Percentiles rank a stretch among this genome's conserved stretches.
Evolutionary conservation across 2,888 invertebrate species (phyloP).

Genomic region (Chalcosyrphus nemorum): DNA sequence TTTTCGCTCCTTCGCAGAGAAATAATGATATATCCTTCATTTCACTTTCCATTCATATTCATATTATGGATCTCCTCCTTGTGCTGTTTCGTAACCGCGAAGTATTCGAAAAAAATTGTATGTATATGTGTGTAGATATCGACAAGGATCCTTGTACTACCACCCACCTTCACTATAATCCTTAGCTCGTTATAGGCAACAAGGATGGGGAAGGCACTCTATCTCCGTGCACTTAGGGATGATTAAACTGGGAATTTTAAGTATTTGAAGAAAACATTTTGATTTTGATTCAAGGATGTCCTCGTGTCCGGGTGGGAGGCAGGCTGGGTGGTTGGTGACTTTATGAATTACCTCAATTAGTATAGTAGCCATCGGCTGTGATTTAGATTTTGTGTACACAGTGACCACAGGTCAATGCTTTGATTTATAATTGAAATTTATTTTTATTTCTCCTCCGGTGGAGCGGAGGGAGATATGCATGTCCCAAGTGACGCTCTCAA

Average conservation of each 20-base stretch:
- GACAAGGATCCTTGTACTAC: slow-evolving; percentile 39
- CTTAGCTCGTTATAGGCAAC: neutral
- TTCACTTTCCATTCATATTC: slow-evolving; percentile 46
- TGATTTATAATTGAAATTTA: slow-evolving; percentile 31
- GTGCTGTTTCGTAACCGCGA: neutral
- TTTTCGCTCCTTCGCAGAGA: slow-evolving; percentile 19
- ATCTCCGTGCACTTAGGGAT: slow-evolving; percentile 50
- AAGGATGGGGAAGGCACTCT: neutral
- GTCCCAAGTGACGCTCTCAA: neutral
- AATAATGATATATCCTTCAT: slow-evolving; percentile 28
- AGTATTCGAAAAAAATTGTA: neutral
- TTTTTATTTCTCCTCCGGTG: neutral
- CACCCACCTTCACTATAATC: neutral
- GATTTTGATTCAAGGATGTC: slow-evolving; percentile 15
- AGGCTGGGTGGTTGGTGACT: neutral
- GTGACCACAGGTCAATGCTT: slow-evolving; percentile 2
- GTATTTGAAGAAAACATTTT: slow-evolving; percentile 23
- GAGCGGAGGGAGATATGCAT: neutral
- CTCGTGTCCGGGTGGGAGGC: neutral
- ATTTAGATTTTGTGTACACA: neutral
- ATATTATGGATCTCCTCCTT: neutral
- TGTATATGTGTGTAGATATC: neutral
- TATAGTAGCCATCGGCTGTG: neutral
- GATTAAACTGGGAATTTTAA: slow-evolving; percentile 57
- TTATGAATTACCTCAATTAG: slow-evolving; percentile 27